These are phyloP conservation scores for Coenonympha glycerion DNA, from an alignment of 2,888 invertebrate genomes.

Conservation along the genomic window DNA sequence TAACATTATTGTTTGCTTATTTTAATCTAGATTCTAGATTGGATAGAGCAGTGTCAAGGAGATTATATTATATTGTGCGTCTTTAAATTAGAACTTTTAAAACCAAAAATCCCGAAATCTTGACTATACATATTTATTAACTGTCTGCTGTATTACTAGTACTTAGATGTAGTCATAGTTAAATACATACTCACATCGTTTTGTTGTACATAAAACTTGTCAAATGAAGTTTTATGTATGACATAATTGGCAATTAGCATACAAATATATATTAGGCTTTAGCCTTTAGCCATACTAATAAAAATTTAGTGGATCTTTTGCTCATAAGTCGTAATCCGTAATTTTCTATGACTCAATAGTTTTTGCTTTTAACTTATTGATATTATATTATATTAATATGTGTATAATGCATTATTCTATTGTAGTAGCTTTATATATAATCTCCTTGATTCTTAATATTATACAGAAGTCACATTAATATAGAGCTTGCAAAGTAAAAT, in stretches of 20 bases:
- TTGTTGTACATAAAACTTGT: neutral
- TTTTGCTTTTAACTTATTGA: neutral
- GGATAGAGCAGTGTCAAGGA: slow-evolving; percentile 53
- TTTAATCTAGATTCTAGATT: slow-evolving; percentile 47
- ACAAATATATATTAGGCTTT: neutral
- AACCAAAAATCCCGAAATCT: slow-evolving; percentile 1
- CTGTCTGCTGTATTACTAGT: too few species aligned
- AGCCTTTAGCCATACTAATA: neutral
- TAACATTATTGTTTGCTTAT: slow-evolving; percentile 49
- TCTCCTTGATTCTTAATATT: slow-evolving; percentile 33
- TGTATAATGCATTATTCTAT: neutral
- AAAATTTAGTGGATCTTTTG: slow-evolving; percentile 1
- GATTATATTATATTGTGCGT: slow-evolving; percentile 38
- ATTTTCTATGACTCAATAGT: neutral
- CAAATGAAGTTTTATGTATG: neutral
- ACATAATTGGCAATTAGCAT: neutral
- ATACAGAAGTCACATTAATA: slow-evolving; percentile 41
- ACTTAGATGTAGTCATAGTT: neutral
- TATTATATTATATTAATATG: neutral
- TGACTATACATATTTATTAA: too few species aligned
- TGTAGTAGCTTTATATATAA: slow-evolving; percentile 28
- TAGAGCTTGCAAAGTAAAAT: slow-evolving; percentile 53
- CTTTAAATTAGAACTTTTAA: neutral
- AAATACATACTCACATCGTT: neutral
- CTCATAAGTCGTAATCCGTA: neutral